Percentiles rank a stretch among this genome's conserved stretches.
These are phyloP conservation scores for Phortica variegata DNA, from an alignment of 1,140 invertebrate genomes.

Conservation along the genomic window DNA sequence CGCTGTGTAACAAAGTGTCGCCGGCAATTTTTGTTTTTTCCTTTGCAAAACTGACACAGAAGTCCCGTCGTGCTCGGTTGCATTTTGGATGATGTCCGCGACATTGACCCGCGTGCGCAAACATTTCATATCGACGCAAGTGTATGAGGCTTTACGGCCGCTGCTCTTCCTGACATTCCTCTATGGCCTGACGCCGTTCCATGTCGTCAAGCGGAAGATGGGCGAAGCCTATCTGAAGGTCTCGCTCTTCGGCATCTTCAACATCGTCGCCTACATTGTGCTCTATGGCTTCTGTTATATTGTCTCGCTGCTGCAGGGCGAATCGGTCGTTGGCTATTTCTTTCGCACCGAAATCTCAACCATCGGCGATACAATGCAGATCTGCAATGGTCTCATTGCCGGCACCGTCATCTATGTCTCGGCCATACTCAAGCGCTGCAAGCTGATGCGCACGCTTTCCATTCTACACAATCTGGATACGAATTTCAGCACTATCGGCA, in stretches of 20 bases:
- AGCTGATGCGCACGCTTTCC: conserved; percentile 30
- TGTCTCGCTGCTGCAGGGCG: conserved; percentile 30
- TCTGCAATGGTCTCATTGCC: conserved; percentile 40
- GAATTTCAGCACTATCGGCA: conserved; percentile 33
- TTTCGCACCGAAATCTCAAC: conserved; percentile 42
- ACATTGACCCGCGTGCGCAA: conserved; percentile 36
- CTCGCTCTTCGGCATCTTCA: conserved; percentile 39
- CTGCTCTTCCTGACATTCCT: conserved; percentile 43
- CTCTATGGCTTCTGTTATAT: conserved; percentile 40
- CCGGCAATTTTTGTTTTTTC: conserved; percentile 13
- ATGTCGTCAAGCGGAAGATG: conserved; percentile 33
- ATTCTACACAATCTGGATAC: conserved; percentile 37
- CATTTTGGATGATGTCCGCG: conserved; percentile 21
- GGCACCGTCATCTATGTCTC: conserved; percentile 37
- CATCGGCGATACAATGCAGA: conserved; percentile 39
- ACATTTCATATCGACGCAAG: conserved; percentile 45
- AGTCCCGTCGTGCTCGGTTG: conserved; percentile 19
- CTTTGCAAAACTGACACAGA: conserved; percentile 3
- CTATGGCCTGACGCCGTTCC: conserved; percentile 40
- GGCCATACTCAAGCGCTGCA: conserved; percentile 35
- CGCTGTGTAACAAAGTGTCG: too few species aligned
- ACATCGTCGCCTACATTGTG: conserved; percentile 36
- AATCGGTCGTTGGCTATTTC: conserved; percentile 48
- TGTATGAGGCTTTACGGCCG: conserved; percentile 44
- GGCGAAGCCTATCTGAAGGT: conserved; percentile 37